phyloP scores from a whole-genome alignment of 2,888 invertebrate species.

The Ormia ochracea region DNA sequence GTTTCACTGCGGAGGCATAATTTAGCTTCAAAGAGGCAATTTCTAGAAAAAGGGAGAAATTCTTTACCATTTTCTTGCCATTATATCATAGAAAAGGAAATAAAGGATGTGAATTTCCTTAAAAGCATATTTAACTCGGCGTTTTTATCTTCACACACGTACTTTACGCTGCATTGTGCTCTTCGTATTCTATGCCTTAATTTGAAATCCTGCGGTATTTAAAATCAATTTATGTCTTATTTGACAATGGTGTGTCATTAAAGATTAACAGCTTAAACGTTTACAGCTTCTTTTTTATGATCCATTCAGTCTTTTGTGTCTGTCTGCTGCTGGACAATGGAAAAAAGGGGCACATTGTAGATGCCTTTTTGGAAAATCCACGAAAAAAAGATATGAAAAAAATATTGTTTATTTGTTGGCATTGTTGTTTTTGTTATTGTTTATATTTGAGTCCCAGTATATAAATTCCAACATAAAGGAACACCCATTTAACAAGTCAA shows the following conservation, averaged over 20 bases:
- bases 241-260: constrained; percentile 63
- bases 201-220: constrained; percentile 49
- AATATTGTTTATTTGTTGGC: constrained; percentile 46
- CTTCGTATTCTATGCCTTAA: constrained; percentile 1
- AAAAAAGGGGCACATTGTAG: constrained; percentile 7
- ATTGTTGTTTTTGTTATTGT: constrained; percentile 38
- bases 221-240: constrained; percentile 63
- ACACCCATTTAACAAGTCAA: constrained; percentile 77
- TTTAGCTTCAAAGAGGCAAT: too few species aligned
- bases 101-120: neutral
- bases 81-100: neutral
- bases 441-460: constrained; percentile 31
- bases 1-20: too few species aligned
- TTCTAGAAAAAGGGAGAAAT: too few species aligned
- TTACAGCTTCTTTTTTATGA: constrained; percentile 64
- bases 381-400: neutral
- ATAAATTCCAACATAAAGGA: constrained; percentile 67
- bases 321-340: constrained; percentile 25
- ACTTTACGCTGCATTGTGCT: neutral
- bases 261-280: constrained; percentile 65
- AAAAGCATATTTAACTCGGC: neutral
- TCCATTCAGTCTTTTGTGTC: constrained; percentile 8
- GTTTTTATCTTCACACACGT: constrained; percentile 1
- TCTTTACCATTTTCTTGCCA: too few species aligned
- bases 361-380: neutral